phyloP scores from a whole-genome alignment of 2,888 invertebrate species.

The Morinoia aosen region DNA sequence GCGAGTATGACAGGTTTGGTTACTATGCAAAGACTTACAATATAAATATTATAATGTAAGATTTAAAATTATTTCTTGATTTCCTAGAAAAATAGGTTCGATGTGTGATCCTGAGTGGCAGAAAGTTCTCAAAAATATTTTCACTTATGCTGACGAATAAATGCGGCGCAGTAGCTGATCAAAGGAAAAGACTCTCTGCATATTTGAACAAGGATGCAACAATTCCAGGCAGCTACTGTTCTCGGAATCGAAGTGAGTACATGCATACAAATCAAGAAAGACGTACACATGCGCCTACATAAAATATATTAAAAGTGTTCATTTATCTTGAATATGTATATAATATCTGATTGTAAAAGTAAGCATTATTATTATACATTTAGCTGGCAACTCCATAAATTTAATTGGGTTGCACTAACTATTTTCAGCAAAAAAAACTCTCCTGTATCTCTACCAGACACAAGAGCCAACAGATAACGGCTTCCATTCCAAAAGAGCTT shows the following conservation, averaged over 20 bases:
- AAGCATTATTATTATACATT: too few relatives aligned
- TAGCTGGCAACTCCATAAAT: not conserved
- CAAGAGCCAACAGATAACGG: not conserved
- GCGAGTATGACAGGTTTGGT: too few relatives aligned
- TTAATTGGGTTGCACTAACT: not conserved
- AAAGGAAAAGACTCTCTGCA: not conserved
- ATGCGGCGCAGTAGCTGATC: not conserved
- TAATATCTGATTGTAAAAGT: too few relatives aligned
- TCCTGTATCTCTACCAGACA: not conserved
- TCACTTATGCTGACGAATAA: not conserved
- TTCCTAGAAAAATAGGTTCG: not conserved
- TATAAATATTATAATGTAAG: too few relatives aligned
- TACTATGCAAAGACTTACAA: too few relatives aligned
- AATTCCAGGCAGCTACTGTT: not conserved
- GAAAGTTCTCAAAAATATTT: not conserved
- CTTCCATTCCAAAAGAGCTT: too few relatives aligned
- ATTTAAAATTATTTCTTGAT: too few relatives aligned
- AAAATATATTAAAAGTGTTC: not conserved
- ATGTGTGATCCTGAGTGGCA: not conserved
- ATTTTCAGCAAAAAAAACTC: not conserved
- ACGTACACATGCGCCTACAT: not conserved
- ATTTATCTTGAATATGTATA: too few relatives aligned
- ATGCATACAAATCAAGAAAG: not conserved
- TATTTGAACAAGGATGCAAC: not conserved
- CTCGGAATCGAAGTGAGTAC: not conserved